Evolutionary conservation across 2,113 vertebrate genomes (phyloP).

Genomic region (Austrofundulus limnaeus): DNA sequence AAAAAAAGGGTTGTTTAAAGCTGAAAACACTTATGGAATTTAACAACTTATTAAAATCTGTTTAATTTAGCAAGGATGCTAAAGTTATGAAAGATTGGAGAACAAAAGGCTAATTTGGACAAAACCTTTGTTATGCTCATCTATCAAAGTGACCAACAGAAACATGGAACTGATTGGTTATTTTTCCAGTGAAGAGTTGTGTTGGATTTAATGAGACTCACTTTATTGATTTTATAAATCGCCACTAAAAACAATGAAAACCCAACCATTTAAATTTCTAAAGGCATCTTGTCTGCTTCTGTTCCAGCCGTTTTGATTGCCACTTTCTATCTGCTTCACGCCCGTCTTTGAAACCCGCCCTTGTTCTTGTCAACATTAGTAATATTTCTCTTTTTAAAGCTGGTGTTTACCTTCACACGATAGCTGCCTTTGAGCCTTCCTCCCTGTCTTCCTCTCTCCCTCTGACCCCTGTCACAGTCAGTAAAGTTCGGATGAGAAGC

Average conservation of each 20-base stretch:
- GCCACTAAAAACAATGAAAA: slow-evolving; percentile 25
- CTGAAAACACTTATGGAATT: too few species aligned
- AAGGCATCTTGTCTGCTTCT: slow-evolving; percentile 29
- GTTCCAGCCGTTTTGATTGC: slow-evolving; percentile 40
- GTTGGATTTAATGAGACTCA: too few species aligned
- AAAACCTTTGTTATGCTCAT: too few species aligned
- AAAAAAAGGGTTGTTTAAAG: slow-evolving; percentile 28
- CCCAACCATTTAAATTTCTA: slow-evolving; percentile 48
- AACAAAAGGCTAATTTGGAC: too few species aligned
- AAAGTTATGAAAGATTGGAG: too few species aligned
- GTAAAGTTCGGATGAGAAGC: slow-evolving; percentile 77
- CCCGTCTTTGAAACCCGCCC: slow-evolving; percentile 22
- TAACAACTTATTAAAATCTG: too few species aligned
- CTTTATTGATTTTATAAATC: neutral
- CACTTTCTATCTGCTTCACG: slow-evolving; percentile 39
- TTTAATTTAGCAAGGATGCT: too few species aligned
- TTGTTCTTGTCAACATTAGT: slow-evolving; percentile 28
- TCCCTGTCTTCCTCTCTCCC: slow-evolving; percentile 36
- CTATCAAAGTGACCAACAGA: too few species aligned
- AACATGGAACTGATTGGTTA: too few species aligned
- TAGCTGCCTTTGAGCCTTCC: slow-evolving; percentile 29
- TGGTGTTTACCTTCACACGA: slow-evolving; percentile 40
- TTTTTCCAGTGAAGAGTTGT: too few species aligned
- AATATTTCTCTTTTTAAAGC: slow-evolving; percentile 36
- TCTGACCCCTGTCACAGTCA: slow-evolving; percentile 80